A percentile compares a stretch with the other conserved stretches of the same genome.
Evolutionary conservation across 2,888 invertebrate species (phyloP).

Genomic region (Eugnorisma glareosa): DNA sequence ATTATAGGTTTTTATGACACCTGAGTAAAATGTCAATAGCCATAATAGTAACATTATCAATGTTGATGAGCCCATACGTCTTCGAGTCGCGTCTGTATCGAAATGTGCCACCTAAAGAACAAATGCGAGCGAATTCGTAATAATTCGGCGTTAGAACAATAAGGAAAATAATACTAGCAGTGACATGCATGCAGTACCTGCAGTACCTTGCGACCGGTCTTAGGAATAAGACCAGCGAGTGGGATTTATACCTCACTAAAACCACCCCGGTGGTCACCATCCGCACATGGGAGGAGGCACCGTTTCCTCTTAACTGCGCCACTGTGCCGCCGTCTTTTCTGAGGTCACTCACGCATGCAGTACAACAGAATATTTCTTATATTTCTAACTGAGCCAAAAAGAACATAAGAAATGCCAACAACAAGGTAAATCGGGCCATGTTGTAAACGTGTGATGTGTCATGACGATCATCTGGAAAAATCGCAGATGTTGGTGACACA

Average conservation of each 20-base stretch:
- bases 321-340: no score
- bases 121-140: constrained; percentile 56
- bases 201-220: no score
- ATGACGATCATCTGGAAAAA: constrained; percentile 11
- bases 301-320: no score
- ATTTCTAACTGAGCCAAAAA: constrained; percentile 35
- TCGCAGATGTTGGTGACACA: constrained; percentile 5
- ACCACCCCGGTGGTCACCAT: no score
- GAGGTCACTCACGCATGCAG: no score
- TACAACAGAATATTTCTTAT: constrained; percentile 51
- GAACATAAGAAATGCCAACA: constrained; percentile 32
- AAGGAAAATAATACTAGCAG: constrained; percentile 60
- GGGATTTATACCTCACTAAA: no score
- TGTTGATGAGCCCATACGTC: constrained; percentile 60
- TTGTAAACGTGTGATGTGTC: constrained; percentile 30
- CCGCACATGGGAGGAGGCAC: no score
- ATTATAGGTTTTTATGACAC: constrained; percentile 21
- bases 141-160: constrained; percentile 50
- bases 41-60: constrained; percentile 29
- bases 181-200: constrained; percentile 38
- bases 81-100: constrained; percentile 47
- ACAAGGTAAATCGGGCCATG: constrained; percentile 45
- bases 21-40: constrained; percentile 41
- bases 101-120: constrained; percentile 37
- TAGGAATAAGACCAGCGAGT: no score